Evolutionary conservation across 1,140 invertebrate species (phyloP), one percentile per base, ranked within the genome.

Genomic region (Parapsyche elsis): DNA sequence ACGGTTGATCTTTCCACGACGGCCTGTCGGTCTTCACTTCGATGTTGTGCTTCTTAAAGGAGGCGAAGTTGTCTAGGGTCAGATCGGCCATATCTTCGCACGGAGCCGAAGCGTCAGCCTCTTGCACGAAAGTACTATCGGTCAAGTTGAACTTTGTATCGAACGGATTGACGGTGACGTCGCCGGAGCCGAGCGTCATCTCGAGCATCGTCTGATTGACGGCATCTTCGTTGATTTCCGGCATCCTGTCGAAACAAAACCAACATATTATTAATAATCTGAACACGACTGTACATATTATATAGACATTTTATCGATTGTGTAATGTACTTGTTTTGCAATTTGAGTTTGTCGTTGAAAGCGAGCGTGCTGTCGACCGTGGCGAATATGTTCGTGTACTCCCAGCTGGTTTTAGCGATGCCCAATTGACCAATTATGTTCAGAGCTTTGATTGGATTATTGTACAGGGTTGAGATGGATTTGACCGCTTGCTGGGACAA

Each of bases 131-230:
- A 44, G 82, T 83, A 46, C 82, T 83, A 45, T 83, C 82, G 77
- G 79, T 83, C 0, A 83, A 70, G 61, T 83, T 83, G 0, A 82
- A 81, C 0, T 88, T 82, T 26, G 83, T 86, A 78, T 89, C 88
- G 64, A 89, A 89, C 0, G 88, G 88, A 73, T 89, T 89, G 0
- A 89, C 77, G 0, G 85, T 87, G 77, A 88, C 86, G 23, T 89
- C 87, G 0, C 87, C 88, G 23, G 70, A 75, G 5, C 88, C 87
- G 84, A 89, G 87, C 0, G 87, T 88, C 88, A 89, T 89, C 77
- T 89, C 88, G 81, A 88, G 86, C 2, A 89, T 87, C 0, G 88
- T 89, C 83, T 89, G 87, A 81, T 89, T 89, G 76, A 88, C 87
- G 64, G 76, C 57, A 21, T 83, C 81, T 81, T 82, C 80, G 16